Evolutionary conservation across 2,113 vertebrate species (phyloP).

Genomic region (Rhizomys pruinosus): DNA sequence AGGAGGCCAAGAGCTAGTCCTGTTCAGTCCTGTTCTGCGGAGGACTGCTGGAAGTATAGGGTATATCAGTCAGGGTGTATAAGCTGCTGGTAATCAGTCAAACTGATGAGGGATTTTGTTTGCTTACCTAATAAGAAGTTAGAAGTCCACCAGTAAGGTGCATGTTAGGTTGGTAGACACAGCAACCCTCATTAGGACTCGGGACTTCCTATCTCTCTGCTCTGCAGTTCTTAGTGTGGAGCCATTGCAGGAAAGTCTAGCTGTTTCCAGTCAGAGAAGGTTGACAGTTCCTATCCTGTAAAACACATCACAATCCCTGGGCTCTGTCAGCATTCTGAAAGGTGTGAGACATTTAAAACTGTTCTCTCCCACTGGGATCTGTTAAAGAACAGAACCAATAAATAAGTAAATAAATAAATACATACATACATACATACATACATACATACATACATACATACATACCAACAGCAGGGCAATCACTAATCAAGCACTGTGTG

Average conservation of each 20-base stretch:
- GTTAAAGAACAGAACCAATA: background rate
- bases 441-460: no score
- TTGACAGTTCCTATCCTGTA: background rate
- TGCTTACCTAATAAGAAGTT: background rate
- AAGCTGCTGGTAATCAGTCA: background rate
- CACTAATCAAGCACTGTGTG: background rate
- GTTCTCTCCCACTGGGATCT: constrained; percentile 2
- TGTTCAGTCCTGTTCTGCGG: background rate
- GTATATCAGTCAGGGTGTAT: background rate
- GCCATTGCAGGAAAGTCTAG: background rate
- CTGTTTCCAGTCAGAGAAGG: background rate
- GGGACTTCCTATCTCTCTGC: background rate
- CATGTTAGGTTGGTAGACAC: background rate
- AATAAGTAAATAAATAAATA: background rate
- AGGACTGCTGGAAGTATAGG: background rate
- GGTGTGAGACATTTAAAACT: background rate
- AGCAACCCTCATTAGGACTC: background rate
- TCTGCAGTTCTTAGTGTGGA: background rate
- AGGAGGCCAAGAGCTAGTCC: background rate
- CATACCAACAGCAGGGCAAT: background rate
- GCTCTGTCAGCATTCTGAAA: background rate
- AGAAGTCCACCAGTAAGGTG: background rate
- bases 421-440: no score
- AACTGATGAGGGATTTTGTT: background rate
- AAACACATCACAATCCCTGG: background rate